Conservation (phyloP, 2,113 vertebrate genomes). For the Amblyornis subalaris region DNA sequence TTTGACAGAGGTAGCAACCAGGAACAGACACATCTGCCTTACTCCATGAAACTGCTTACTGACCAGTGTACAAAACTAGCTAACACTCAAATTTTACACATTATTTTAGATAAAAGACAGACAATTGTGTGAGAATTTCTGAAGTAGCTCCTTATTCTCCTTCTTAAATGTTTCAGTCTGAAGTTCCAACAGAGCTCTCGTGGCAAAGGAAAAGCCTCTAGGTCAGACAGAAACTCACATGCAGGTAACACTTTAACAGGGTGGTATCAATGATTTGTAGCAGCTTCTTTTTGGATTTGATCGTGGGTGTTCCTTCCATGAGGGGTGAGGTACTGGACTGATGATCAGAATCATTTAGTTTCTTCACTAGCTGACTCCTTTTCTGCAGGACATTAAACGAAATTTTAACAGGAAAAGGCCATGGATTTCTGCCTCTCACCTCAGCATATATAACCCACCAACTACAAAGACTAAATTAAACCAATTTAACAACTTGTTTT, state of each 20-base stretch:
- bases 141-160: not conserved
- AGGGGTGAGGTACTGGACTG: conserved; percentile 90
- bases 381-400: conserved; percentile 74
- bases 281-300: conserved; percentile 96
- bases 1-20: not conserved
- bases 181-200: not conserved
- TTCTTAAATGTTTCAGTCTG: not conserved
- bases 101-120: not conserved
- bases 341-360: conserved; percentile 91
- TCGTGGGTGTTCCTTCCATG: conserved; percentile 95
- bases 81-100: not conserved
- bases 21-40: not conserved
- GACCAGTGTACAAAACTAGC: not conserved
- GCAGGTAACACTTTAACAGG: conserved; percentile 94
- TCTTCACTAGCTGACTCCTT: conserved; percentile 94
- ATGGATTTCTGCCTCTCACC: not conserved
- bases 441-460: not conserved
- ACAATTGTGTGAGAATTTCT: not conserved
- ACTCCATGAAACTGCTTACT: not conserved
- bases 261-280: conserved; percentile 98
- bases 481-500: not conserved
- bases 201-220: not conserved
- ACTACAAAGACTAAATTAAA: not conserved
- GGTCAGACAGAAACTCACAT: conserved; percentile 73
- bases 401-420: not conserved